Evolutionary conservation across 2,888 invertebrate species (phyloP), one percentile per base, ranked within the genome.

Genomic region (Hemithea aestivaria): DNA sequence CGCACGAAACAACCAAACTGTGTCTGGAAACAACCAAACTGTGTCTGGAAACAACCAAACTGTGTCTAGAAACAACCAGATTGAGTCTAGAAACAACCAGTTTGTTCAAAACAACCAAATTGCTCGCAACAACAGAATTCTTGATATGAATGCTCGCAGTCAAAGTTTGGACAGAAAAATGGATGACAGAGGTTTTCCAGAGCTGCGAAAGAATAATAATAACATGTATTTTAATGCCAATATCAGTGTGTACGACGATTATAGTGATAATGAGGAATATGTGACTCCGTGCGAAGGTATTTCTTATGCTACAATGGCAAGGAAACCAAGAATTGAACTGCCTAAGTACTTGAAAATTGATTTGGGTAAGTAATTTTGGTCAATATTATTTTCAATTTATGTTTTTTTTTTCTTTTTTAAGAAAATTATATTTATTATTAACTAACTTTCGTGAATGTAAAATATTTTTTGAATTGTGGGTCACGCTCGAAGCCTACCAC

Each of bases 261-360:
- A 7, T 10, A 25, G 30, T 25, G 40, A 27, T 12, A 7, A 28
- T 8, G 36, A 31, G n/a, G 10, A 28, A 5, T 16, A 16, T 16
- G 16, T 16, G 16, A 16, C 16, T 1, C 51, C 51, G 1, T 38
- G 63, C 10, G 26, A 42, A 27, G 50, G 50, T 1, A 27, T 50
- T 0, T 67, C 69, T 0, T 73, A 70, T 11, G 67, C 67, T 0
- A 46, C 55, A 1, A 60, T 68, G 38, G 62, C 61, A 0, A 61
- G 46, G 5, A 48, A 45, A 6, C 51, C 48, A 0, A 31, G 27
- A 1, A 21, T 44, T 0, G 5, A 44, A 1, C 8, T 40, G 1
- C 57, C 65, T 0, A 44, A 53, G 7, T 54, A 43, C 28, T 22
- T 59, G 8, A 57, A 56, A 25, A 46, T 59, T 3, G 53, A 60